A percentile compares a stretch with the other conserved stretches of the same genome.
phyloP scores from a whole-genome alignment of 2,888 invertebrate species.

The Opisthograptis luteolata region DNA sequence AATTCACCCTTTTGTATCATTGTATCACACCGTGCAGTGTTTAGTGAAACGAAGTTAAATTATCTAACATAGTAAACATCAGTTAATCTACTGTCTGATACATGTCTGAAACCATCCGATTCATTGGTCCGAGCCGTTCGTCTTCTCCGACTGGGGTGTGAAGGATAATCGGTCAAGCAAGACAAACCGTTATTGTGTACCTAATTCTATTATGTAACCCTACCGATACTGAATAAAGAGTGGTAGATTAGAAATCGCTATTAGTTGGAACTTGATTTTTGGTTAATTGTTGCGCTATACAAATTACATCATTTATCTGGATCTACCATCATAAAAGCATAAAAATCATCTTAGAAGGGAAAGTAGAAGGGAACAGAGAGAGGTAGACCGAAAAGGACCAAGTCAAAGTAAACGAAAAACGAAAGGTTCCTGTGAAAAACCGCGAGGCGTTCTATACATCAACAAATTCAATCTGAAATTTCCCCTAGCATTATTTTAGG shows the following conservation, averaged over 20 bases:
- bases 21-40: conserved; percentile 18
- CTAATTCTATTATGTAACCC: conserved; percentile 20
- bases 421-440: too few relatives aligned
- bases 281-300: conserved; percentile 1
- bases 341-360: too few relatives aligned
- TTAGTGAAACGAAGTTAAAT: conserved; percentile 41
- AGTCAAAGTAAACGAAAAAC: too few relatives aligned
- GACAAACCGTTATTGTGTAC: conserved; percentile 44
- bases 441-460: too few relatives aligned
- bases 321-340: too few relatives aligned
- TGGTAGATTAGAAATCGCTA: background rate
- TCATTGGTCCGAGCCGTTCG: conserved; percentile 40
- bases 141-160: conserved; percentile 39
- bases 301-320: too few relatives aligned
- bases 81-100: conserved; percentile 45
- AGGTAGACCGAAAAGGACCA: too few relatives aligned
- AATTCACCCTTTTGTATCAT: background rate
- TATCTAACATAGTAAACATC: conserved; percentile 44
- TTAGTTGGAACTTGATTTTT: conserved; percentile 12
- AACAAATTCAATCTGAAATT: too few relatives aligned
- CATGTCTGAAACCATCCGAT: conserved; percentile 39
- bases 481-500: too few relatives aligned
- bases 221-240: conserved; percentile 1
- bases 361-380: too few relatives aligned
- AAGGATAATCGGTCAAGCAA: conserved; percentile 57